These are phyloP conservation scores for Drosophila orosa DNA, from an alignment of 1,140 invertebrate species.

Conservation along the genomic window DNA sequence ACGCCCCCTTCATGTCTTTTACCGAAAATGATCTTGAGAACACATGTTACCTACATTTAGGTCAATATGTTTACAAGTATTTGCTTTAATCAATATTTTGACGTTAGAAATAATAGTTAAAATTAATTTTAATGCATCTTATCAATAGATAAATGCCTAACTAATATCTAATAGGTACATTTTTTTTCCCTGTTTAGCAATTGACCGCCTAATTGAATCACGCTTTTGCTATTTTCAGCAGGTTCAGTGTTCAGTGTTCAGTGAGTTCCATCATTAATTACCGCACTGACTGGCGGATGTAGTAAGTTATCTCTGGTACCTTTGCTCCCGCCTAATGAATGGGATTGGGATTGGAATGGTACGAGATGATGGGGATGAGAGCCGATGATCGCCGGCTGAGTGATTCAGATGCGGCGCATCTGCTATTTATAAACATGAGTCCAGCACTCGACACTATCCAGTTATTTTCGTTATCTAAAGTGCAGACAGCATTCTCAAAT, in stretches of 20 bases:
- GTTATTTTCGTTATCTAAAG: constrained; percentile 77
- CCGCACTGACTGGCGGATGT: constrained; percentile 63
- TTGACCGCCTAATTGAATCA: constrained; percentile 70
- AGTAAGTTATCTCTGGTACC: constrained; percentile 66
- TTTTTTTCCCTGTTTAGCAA: constrained; percentile 25
- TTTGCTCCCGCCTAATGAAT: constrained; percentile 69
- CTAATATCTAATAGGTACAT: neutral
- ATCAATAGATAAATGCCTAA: neutral
- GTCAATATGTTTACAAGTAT: neutral
- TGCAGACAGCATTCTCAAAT: constrained; percentile 63
- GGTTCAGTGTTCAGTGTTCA: constrained; percentile 13
- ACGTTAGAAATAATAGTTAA: neutral
- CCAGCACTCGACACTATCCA: constrained; percentile 43
- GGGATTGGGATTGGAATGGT: constrained; percentile 14
- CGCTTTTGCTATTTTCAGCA: constrained; percentile 62
- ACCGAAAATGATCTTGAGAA: neutral
- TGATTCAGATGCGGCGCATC: constrained; percentile 71
- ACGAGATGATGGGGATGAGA: neutral
- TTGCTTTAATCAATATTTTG: neutral
- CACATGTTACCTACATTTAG: neutral
- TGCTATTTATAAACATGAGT: constrained; percentile 76
- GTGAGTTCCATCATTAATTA: constrained; percentile 71
- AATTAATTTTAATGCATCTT: neutral
- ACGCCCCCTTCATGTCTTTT: neutral
- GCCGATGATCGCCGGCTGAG: constrained; percentile 44